A percentile compares a stretch with the other conserved stretches of the same genome.
phyloP scores from a whole-genome alignment of 2,797 vertebrate species.

The Austrolebias charrua region DNA sequence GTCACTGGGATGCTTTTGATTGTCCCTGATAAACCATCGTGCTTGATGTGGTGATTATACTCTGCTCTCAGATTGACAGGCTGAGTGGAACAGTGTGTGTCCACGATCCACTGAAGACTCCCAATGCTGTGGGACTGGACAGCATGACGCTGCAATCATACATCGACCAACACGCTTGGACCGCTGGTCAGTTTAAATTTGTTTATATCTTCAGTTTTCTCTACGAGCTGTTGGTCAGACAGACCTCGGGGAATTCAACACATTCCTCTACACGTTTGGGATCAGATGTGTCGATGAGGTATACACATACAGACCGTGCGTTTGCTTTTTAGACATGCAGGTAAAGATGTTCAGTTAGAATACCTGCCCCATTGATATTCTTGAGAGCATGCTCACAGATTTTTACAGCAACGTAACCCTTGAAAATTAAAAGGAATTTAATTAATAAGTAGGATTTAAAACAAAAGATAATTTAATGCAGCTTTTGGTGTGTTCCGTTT shows the following conservation, averaged over 20 bases:
- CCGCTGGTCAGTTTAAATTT: conserved; percentile 57
- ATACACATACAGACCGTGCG: background rate
- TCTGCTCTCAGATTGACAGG: conserved; percentile 64
- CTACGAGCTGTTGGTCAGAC: background rate
- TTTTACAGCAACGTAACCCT: background rate
- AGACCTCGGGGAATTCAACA: background rate
- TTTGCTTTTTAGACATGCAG: background rate
- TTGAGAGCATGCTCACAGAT: background rate
- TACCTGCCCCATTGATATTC: background rate
- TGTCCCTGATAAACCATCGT: conserved; percentile 20
- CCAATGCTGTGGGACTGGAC: conserved; percentile 66
- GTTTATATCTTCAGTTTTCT: background rate
- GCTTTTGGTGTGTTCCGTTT: background rate
- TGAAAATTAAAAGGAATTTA: background rate
- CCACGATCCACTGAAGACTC: conserved; percentile 66
- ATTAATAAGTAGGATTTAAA: background rate
- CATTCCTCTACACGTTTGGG: background rate
- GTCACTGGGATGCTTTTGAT: conserved; percentile 32
- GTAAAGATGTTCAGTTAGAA: background rate
- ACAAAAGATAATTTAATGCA: background rate
- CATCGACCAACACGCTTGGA: conserved; percentile 71
- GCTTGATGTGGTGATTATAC: conserved; percentile 31
- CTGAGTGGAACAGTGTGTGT: conserved; percentile 69
- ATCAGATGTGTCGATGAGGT: background rate
- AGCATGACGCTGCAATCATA: conserved; percentile 76